phyloP scores from a whole-genome alignment of 2,888 invertebrate species.

The Cephus sareptanus region DNA sequence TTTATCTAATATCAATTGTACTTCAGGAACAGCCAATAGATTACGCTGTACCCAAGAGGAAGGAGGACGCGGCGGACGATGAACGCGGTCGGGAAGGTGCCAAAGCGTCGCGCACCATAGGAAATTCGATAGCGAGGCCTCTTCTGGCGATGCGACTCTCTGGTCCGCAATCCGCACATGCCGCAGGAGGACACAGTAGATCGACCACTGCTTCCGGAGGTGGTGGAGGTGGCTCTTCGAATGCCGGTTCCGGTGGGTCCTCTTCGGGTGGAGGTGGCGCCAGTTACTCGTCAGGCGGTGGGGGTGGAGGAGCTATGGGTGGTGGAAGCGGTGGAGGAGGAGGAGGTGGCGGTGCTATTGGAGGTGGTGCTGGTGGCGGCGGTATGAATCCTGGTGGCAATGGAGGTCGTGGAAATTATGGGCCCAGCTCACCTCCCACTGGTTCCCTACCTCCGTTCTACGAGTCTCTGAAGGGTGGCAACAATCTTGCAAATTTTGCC shows the following conservation, averaged over 20 bases:
- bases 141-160: constrained; percentile 59
- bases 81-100: constrained; percentile 69
- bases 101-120: constrained; percentile 54
- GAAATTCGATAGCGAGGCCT: constrained; percentile 60
- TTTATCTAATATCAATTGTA: neutral
- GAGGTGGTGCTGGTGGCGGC: constrained; percentile 79
- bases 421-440: constrained; percentile 88
- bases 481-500: constrained; percentile 74
- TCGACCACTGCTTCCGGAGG: constrained; percentile 65
- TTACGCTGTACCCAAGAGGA: constrained; percentile 86
- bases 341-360: constrained; percentile 69
- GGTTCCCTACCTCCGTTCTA: constrained; percentile 91
- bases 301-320: constrained; percentile 69
- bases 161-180: constrained; percentile 54
- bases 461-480: constrained; percentile 85
- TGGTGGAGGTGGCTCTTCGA: constrained; percentile 34
- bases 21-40: constrained; percentile 87
- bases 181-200: constrained; percentile 84
- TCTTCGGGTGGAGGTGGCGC: constrained; percentile 61
- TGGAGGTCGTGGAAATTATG: constrained; percentile 83
- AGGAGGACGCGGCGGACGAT: constrained; percentile 75
- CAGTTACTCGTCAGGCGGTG: constrained; percentile 68
- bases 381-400: constrained; percentile 81
- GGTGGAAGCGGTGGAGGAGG: constrained; percentile 67
- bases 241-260: constrained; percentile 42